These are phyloP conservation scores for Zonitis immaculata DNA, from an alignment of 2,888 invertebrate genomes.

Conservation along the genomic window DNA sequence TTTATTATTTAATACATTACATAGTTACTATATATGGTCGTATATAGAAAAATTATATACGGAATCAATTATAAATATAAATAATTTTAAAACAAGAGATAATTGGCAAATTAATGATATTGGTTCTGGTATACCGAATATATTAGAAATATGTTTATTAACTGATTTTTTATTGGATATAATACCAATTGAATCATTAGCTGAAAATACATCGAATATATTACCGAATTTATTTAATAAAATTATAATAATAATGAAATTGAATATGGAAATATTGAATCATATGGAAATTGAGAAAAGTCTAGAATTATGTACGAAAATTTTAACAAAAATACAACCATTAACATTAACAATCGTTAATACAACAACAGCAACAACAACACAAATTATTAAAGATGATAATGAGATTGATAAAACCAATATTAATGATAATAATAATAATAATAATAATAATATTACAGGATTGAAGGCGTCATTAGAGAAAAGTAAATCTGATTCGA, in stretches of 20 bases:
- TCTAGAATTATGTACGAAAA: conserved; percentile 65
- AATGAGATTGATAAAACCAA: conserved; percentile 19
- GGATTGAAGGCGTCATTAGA: conserved; percentile 46
- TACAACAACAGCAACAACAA: conserved; percentile 63
- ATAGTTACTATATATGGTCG: conserved; percentile 83
- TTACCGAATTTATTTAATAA: conserved; percentile 70
- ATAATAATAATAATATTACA: neutral
- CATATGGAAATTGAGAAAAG: conserved; percentile 62
- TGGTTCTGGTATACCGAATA: conserved; percentile 59
- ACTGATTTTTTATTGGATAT: conserved; percentile 72
- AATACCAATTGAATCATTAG: conserved; percentile 69
- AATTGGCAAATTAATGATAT: conserved; percentile 50
- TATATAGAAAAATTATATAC: conserved; percentile 65
- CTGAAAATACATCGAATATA: conserved; percentile 72
- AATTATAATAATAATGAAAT: conserved; percentile 58
- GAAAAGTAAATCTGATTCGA: conserved; percentile 65
- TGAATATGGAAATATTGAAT: conserved; percentile 53
- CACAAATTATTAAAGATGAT: conserved; percentile 23
- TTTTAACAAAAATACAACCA: conserved; percentile 71
- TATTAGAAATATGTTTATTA: conserved; percentile 66
- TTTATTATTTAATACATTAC: conserved; percentile 74
- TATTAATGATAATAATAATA: neutral
- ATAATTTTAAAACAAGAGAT: conserved; percentile 38
- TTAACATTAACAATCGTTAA: conserved; percentile 50
- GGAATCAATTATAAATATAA: conserved; percentile 42